Conservation (phyloP, 2,888 invertebrate genomes). For the Oligia fasciuncula region DNA sequence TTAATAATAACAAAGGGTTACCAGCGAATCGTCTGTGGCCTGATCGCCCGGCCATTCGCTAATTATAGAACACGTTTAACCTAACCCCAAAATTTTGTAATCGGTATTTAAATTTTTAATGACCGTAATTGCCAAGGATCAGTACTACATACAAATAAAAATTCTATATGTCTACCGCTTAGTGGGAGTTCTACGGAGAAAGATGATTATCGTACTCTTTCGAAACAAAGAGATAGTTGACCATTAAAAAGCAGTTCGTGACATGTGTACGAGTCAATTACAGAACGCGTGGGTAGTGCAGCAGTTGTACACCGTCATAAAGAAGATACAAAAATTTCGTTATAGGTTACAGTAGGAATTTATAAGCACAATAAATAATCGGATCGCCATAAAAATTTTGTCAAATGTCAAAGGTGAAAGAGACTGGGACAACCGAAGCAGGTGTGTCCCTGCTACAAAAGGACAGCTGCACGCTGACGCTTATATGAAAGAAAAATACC, state of each 20-base stretch:
- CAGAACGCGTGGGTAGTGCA: constrained; percentile 50
- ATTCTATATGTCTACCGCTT: constrained; percentile 47
- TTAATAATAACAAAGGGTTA: constrained; percentile 79
- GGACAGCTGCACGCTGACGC: constrained; percentile 76
- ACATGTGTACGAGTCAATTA: constrained; percentile 71
- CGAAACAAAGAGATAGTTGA: constrained; percentile 69
- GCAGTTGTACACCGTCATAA: constrained; percentile 52
- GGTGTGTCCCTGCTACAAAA: constrained; percentile 73
- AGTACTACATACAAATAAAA: constrained; percentile 52
- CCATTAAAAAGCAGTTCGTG: constrained; percentile 68
- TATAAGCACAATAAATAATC: constrained; percentile 64
- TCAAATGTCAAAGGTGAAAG: constrained; percentile 86
- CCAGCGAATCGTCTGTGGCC: constrained; percentile 67
- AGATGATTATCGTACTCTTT: constrained; percentile 62
- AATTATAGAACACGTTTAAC: constrained; percentile 71
- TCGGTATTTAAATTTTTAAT: constrained; percentile 59
- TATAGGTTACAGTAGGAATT: constrained; percentile 55
- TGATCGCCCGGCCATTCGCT: constrained; percentile 69
- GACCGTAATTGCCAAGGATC: constrained; percentile 54
- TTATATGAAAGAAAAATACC: constrained; percentile 69
- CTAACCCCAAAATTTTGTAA: constrained; percentile 59
- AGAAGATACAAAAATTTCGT: constrained; percentile 47
- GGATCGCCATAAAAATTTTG: constrained; percentile 63
- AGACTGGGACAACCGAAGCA: constrained; percentile 76
- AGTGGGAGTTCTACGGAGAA: constrained; percentile 62